These are phyloP conservation scores for Sarcophaga caerulescens DNA, from an alignment of 2,888 invertebrate genomes.

Conservation along the genomic window DNA sequence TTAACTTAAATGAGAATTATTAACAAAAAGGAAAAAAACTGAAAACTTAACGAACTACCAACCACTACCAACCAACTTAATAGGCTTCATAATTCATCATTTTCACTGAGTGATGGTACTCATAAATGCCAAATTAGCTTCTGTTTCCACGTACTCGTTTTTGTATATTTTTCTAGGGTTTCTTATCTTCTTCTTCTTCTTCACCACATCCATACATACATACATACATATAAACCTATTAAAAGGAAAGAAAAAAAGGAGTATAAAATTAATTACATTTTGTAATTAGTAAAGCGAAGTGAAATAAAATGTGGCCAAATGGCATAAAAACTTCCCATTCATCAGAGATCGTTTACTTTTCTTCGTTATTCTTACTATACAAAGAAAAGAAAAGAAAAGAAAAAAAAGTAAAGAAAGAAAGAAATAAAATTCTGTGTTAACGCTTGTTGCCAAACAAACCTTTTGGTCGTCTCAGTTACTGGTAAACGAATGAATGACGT, in stretches of 20 bases:
- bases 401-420: not conserved
- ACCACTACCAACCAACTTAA: constrained; percentile 15
- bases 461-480: not conserved
- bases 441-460: constrained; percentile 44
- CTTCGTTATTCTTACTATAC: constrained; percentile 44
- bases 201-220: too few species aligned
- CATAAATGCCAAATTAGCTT: constrained; percentile 67
- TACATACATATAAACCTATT: not conserved
- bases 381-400: not conserved
- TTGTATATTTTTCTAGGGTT: not conserved
- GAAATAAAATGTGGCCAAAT: constrained; percentile 58
- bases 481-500: constrained; percentile 21
- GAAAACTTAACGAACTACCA: constrained; percentile 41
- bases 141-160: constrained; percentile 41
- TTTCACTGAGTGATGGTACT: constrained; percentile 46
- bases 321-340: constrained; percentile 45
- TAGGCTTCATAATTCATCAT: constrained; percentile 59
- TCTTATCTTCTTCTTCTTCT: not conserved
- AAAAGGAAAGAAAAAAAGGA: constrained; percentile 16
- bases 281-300: constrained; percentile 75
- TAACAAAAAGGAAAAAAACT: constrained; percentile 10
- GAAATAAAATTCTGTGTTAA: constrained; percentile 13
- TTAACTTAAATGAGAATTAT: constrained; percentile 36
- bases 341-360: constrained; percentile 25
- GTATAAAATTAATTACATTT: constrained; percentile 76